Evolutionary conservation across 1,140 invertebrate genomes (phyloP), one percentile per base, ranked within the genome.

Genomic region (Drosophila azteca): DNA sequence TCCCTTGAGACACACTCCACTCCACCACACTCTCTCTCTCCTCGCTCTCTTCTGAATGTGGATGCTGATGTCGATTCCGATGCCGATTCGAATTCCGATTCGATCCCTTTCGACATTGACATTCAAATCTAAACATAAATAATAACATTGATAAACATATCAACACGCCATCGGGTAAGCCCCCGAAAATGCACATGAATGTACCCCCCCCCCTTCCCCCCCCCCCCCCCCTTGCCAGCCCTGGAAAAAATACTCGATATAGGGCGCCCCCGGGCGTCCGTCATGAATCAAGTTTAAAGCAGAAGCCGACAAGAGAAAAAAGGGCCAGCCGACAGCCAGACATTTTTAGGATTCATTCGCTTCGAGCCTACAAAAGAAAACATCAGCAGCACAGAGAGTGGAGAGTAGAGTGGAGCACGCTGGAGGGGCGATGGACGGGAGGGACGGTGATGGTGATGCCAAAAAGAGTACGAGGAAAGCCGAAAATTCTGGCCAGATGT

Each of bases 91-190:
- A 11, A 39, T 39, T 39, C 35, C 35, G 35, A 39, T 39, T 60
- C 48, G 22, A 44, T 67, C 41, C 24, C 69, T 60, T 64, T 65
- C 83, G 82, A 83, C 82, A 88, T 88, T 87, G 82, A 87, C 82
- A 87, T 87, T 87, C 83, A 87, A 87, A 87, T 87, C 82, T 78
- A 83, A 87, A 77, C 82, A 87, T 87, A 87, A 87, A 87, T 87
- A 87, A 87, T 87, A 87, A 87, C 82, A 88, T 83, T 87, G 82
- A 87, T 87, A 88, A 87, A 88, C 82, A 87, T 88, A 88, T 87
- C 83, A 87, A 79, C 83, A 83, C 79, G 79, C 54, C 66, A 54
- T 49, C 61, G 57, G 41, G 57, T 69, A 59, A 70, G 45, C 46
- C 68, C 35, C 35, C 35, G 11, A 8, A 39, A 39, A 39, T 39